Evolutionary conservation across 2,797 vertebrate genomes (phyloP).

Genomic region (Notoglanidium macrostoma): DNA sequence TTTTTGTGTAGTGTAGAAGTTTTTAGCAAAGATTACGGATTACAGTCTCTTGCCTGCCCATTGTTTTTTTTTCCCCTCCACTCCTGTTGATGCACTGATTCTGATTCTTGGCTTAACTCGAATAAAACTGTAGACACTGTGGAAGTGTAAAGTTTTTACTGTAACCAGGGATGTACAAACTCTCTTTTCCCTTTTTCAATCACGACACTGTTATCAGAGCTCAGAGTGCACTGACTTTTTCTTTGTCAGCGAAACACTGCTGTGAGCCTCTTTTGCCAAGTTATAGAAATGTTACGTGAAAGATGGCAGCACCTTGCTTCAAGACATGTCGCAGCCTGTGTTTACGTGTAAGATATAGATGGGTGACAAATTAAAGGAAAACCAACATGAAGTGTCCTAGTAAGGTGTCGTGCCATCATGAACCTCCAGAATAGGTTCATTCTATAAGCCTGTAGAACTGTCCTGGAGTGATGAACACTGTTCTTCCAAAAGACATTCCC

Average conservation of each 20-base stretch:
- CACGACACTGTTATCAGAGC: background rate
- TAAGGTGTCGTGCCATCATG: background rate
- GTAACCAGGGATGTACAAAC: background rate
- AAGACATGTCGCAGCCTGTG: slow-evolving; percentile 2
- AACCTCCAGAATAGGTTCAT: background rate
- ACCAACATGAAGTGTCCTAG: background rate
- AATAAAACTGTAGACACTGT: background rate
- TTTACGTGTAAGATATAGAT: background rate
- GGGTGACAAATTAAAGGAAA: background rate
- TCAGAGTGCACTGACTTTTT: background rate
- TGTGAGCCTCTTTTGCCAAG: background rate
- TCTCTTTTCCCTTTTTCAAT: background rate
- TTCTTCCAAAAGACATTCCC: background rate
- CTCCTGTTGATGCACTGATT: background rate
- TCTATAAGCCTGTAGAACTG: background rate
- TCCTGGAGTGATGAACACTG: background rate
- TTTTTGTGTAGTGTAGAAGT: no score
- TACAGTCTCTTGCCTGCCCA: background rate
- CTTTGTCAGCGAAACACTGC: background rate
- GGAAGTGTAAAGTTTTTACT: background rate
- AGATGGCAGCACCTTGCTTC: background rate
- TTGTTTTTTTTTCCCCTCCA: background rate
- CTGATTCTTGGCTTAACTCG: background rate
- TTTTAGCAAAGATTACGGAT: background rate
- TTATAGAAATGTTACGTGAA: background rate